These are phyloP conservation scores for Neotoxoptera formosana DNA, from an alignment of 1,140 invertebrate genomes.

Conservation along the genomic window DNA sequence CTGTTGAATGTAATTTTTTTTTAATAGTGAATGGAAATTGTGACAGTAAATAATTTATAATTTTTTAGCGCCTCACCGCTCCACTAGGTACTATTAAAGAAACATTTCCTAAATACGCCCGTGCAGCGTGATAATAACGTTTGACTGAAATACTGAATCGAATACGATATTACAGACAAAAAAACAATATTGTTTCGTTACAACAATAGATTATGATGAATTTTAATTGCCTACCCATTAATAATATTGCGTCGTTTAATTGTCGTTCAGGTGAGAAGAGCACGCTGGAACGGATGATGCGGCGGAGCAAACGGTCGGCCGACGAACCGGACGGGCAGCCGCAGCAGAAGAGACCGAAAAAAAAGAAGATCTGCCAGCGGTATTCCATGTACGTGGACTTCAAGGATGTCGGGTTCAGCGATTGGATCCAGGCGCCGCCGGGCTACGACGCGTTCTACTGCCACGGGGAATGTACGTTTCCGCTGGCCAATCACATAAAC, in stretches of 20 bases:
- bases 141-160: too few species aligned
- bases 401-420: constrained; percentile 94
- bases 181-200: too few species aligned
- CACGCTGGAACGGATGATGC: constrained; percentile 57
- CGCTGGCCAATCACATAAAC: constrained; percentile 91
- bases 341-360: constrained; percentile 62
- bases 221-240: too few species aligned
- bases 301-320: constrained; percentile 60
- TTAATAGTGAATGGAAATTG: too few species aligned
- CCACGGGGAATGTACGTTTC: constrained; percentile 92
- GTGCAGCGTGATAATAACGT: too few species aligned
- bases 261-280: not conserved
- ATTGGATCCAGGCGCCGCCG: constrained; percentile 97
- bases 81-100: too few species aligned
- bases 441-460: constrained; percentile 97
- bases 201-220: too few species aligned
- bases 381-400: constrained; percentile 95
- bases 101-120: too few species aligned
- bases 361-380: constrained; percentile 80
- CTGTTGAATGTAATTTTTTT: too few species aligned
- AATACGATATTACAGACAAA: too few species aligned
- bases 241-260: not conserved
- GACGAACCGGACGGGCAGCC: constrained; percentile 61
- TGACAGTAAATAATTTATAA: too few species aligned
- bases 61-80: too few species aligned